Evolutionary conservation across 2,888 invertebrate species (phyloP), one percentile per base, ranked within the genome.

Genomic region (Theretra japonica): DNA sequence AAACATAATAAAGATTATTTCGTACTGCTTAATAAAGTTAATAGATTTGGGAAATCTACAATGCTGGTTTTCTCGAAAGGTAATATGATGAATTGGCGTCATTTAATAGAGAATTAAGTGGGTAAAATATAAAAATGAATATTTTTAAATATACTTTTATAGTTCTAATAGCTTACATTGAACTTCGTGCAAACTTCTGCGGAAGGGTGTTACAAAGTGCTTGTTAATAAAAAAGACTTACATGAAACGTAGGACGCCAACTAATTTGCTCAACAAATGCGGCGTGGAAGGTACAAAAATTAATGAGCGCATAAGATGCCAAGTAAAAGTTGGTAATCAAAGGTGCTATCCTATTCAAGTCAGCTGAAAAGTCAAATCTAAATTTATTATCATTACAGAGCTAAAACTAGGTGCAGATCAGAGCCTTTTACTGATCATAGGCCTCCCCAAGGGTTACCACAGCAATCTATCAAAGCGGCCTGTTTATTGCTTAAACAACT

Each of bases 221-320:
- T 17, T 30, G n/a, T 7, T 33, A n/a, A 6, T 60, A 30, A n/a
- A 72, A 50, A 8, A n/a, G 53, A 75, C 87, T 91, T 95, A 97
- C 97, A 92, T 96, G 96, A 88, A 98, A 98, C 0, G 97, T 97
- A 50, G 98, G 98, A 73, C 98, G 95, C 98, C 98, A 98, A 30
- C 97, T 97, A 30, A 98, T 92, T 0, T 97, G 97, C 77, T 97
- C 97, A 57, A 98, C 96, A 60, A 98, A 95, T 1, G 97, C 97
- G 0, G 98, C 98, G 89, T 98, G 98, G 93, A 98, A 98, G 17
- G 98, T 98, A 87, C 98, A 98, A 92, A 98, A 98, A 92, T 98
- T 98, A 83, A 98, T 98, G 73, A 98, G 95, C n/a, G 98, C 98
- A 88, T 98, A 98, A 1, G 98, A 98, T 0, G 98, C 98, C 86